A percentile compares a stretch with the other conserved stretches of the same genome.
Evolutionary conservation across 2,888 invertebrate genomes (phyloP).

Genomic region (Lissonota sp.): DNA sequence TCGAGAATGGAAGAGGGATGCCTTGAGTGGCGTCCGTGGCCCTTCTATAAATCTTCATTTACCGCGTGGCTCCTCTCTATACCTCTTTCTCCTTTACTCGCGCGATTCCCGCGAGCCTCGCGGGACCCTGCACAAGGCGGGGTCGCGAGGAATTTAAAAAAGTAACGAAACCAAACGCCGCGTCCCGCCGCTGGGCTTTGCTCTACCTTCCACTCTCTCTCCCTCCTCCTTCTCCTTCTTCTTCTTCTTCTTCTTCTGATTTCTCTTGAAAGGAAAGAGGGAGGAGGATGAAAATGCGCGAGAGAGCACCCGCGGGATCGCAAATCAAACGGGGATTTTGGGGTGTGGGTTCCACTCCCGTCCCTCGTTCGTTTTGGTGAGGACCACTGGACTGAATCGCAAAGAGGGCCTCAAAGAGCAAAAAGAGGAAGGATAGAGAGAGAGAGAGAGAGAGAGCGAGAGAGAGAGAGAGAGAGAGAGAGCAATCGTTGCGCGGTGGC

Average conservation of each 20-base stretch:
- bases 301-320: constrained; percentile 65
- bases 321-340: constrained; percentile 71
- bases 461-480: constrained; percentile 31
- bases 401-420: constrained; percentile 41
- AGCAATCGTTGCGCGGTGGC: constrained; percentile 69
- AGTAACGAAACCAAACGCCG: constrained; percentile 68
- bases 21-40: constrained; percentile 71
- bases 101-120: constrained; percentile 43
- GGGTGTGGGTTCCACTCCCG: constrained; percentile 17
- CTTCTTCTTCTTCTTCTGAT: constrained; percentile 8
- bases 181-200: constrained; percentile 29
- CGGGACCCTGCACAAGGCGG: constrained; percentile 47
- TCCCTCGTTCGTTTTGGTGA: constrained; percentile 28
- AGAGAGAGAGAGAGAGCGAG: too few species aligned
- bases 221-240: constrained; percentile 1
- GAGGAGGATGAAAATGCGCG: constrained; percentile 11
- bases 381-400: constrained; percentile 54
- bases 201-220: constrained; percentile 27
- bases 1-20: not conserved
- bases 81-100: constrained; percentile 7
- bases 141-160: constrained; percentile 72
- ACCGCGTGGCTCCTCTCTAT: constrained; percentile 56
- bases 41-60: constrained; percentile 80
- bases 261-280: constrained; percentile 20
- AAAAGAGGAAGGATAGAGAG: not conserved